Evolutionary conservation across 2,888 invertebrate species (phyloP), one percentile per base, ranked within the genome.

Genomic region (Pachymerium ferrugineum): DNA sequence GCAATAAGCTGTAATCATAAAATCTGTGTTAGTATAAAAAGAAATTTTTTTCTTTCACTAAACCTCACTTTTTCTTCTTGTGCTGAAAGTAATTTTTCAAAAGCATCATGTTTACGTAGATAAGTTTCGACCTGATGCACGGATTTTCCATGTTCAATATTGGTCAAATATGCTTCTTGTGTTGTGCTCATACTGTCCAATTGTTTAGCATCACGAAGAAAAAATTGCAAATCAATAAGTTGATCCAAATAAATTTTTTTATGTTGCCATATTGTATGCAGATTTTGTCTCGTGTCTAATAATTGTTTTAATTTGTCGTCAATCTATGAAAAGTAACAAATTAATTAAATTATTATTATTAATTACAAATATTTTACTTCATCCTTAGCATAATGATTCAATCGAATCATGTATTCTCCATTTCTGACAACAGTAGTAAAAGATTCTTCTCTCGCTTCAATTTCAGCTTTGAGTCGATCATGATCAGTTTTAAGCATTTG

Each of bases 101-200:
- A 97, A 1, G 93, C 95, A 78, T 95, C 96, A 79, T 97, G 96
- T 80, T 94, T 94, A 84, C 94, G 94, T 29, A 93, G 87, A 80
- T 92, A 89, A 54, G 90, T 90, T 78, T 93, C 91, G 0, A 97
- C 95, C 81, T 94, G 93, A 80, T 97, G 95, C 38, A 86, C 83
- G 3, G 81, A 80, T 3, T 78, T 79, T 14, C 81, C 81, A 29
- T 80, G 76, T 72, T 83, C 83, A 28, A 78, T 77, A 69, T 79
- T 79, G 6, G 78, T 76, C 33, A 83, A 76, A 25, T 81, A 80
- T 22, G 80, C 80, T 83, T 97, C 95, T 83, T 97, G 97, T 0
- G 92, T 88, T 14, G 90, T 89, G 76, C 94, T 93, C 14, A 93
- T 87, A 77, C 93, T 92, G 80, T 96, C 93, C 75, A 98, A 87